phyloP scores from a whole-genome alignment of 2,888 invertebrate species.

The Diarsia rubi region DNA sequence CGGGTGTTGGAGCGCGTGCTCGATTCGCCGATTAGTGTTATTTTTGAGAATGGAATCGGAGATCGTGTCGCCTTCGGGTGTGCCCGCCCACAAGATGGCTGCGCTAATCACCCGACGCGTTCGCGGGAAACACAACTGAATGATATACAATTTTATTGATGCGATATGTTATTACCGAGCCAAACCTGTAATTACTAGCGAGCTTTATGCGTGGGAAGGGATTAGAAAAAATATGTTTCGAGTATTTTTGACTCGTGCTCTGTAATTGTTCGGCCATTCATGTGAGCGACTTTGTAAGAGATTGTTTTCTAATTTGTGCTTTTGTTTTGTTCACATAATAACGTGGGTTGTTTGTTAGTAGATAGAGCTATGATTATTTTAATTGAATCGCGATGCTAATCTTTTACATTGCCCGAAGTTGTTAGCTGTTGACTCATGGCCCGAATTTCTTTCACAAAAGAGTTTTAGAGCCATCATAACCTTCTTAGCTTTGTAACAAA shows the following conservation, averaged over 20 bases:
- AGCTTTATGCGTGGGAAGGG: constrained; percentile 89
- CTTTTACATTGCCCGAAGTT: constrained; percentile 42
- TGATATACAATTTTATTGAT: constrained; percentile 91
- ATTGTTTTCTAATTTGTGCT: constrained; percentile 81
- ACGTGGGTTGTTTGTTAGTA: constrained; percentile 63
- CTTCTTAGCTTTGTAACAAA: neutral
- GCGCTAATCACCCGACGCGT: constrained; percentile 88
- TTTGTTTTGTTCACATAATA: constrained; percentile 70
- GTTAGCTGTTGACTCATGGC: constrained; percentile 32
- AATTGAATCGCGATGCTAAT: constrained; percentile 60
- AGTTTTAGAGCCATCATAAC: constrained; percentile 2
- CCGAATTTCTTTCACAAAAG: constrained; percentile 16
- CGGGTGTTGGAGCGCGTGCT: constrained; percentile 87
- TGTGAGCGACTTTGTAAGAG: constrained; percentile 76
- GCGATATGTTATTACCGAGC: constrained; percentile 89
- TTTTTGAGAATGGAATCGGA: constrained; percentile 89
- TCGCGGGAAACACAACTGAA: constrained; percentile 87
- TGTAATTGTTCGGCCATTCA: constrained; percentile 86
- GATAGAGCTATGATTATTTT: constrained; percentile 64
- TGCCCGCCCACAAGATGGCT: constrained; percentile 90
- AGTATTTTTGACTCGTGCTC: constrained; percentile 87
- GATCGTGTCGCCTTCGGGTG: constrained; percentile 90
- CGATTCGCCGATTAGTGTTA: constrained; percentile 90
- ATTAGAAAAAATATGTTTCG: constrained; percentile 87
- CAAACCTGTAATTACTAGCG: constrained; percentile 88